Conservation (phyloP, 2,888 invertebrate species). For the Athetis lepigone region DNA sequence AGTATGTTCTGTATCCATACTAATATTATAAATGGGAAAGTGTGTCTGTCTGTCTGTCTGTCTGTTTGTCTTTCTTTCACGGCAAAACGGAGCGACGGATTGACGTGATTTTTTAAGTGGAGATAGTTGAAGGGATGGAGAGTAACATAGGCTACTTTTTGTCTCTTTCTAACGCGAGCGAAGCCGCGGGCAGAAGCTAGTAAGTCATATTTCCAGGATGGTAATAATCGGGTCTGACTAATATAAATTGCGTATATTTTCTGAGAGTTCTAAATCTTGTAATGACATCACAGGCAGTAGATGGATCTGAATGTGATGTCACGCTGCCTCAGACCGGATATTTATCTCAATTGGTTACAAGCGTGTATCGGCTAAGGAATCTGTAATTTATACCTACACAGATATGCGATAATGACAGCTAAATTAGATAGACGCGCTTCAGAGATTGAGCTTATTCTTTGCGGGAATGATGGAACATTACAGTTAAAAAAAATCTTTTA, state of each 20-base stretch:
- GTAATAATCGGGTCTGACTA: background rate
- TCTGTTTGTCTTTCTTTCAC: too few species aligned
- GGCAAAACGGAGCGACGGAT: too few species aligned
- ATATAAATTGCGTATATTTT: constrained; percentile 31
- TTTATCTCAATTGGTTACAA: constrained; percentile 76
- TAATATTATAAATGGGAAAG: too few species aligned
- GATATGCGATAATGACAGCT: constrained; percentile 38
- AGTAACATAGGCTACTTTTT: too few species aligned
- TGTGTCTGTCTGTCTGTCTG: too few species aligned
- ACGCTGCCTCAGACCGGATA: constrained; percentile 70
- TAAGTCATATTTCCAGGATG: constrained; percentile 4
- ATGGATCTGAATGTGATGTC: constrained; percentile 76
- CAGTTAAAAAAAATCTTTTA: constrained; percentile 17
- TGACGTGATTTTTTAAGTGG: too few species aligned
- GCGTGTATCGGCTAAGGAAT: constrained; percentile 60
- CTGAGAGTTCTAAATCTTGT: constrained; percentile 44
- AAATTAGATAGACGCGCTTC: constrained; percentile 34
- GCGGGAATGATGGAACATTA: constrained; percentile 15
- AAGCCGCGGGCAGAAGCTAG: too few species aligned
- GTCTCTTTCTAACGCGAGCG: too few species aligned
- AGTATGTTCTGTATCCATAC: background rate
- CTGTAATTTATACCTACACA: constrained; percentile 56
- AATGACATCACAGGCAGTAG: constrained; percentile 71
- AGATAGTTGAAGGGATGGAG: too few species aligned
- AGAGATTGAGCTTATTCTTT: constrained; percentile 29